A percentile compares a stretch with the other conserved stretches of the same genome.
These are phyloP conservation scores for Caranx melampygus DNA, from an alignment of 2,113 vertebrate genomes.

Conservation along the genomic window DNA sequence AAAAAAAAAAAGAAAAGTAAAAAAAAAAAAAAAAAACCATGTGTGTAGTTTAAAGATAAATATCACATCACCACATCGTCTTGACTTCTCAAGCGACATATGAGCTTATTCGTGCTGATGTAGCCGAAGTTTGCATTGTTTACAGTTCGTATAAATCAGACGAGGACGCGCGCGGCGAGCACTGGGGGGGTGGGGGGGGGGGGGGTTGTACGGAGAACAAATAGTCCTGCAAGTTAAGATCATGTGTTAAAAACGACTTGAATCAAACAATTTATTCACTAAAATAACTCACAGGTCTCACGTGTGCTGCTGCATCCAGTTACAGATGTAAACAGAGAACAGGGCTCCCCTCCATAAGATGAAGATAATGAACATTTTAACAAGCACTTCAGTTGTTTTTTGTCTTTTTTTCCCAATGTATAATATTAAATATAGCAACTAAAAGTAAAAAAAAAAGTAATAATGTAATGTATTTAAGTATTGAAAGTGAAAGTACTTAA, in stretches of 20 bases:
- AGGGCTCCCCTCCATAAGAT: too few relatives aligned
- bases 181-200: not conserved
- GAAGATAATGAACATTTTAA: not conserved
- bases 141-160: constrained; percentile 24
- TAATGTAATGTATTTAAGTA: too few relatives aligned
- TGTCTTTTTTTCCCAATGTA: too few relatives aligned
- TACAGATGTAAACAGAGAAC: too few relatives aligned
- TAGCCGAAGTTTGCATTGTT: constrained; percentile 29
- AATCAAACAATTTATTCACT: not conserved
- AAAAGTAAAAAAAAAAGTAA: too few relatives aligned
- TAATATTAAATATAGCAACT: too few relatives aligned
- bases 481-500: too few relatives aligned
- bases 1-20: not conserved
- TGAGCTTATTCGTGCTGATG: not conserved
- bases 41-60: too few relatives aligned
- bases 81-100: rapidly evolving
- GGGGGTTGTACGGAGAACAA: constrained; percentile 43
- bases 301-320: too few relatives aligned
- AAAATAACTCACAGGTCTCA: not conserved
- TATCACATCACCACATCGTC: rapidly evolving
- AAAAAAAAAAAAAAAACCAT: not conserved
- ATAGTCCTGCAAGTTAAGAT: constrained; percentile 33
- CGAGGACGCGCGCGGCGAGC: constrained; percentile 54
- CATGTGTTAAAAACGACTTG: not conserved
- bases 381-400: not conserved